phyloP scores from a whole-genome alignment of 2,888 invertebrate species.

The Hedychridium roseum region DNA sequence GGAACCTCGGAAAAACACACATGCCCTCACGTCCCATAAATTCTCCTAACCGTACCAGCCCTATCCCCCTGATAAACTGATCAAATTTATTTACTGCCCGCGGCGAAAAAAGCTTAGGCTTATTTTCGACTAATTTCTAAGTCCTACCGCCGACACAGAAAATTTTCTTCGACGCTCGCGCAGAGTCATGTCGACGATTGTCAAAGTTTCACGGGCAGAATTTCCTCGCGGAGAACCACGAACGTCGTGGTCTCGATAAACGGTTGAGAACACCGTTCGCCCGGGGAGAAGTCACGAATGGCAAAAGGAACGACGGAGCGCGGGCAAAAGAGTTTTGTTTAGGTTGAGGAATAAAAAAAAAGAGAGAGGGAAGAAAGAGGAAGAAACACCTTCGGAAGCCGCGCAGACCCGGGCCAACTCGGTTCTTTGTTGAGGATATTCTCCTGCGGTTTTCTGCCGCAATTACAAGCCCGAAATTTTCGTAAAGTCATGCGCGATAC shows the following conservation, averaged over 20 bases:
- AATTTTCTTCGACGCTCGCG: too few relatives aligned
- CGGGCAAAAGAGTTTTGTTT: slow-evolving; percentile 45
- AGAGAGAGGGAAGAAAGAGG: slow-evolving; percentile 24
- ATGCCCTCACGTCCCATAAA: too few relatives aligned
- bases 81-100: too few relatives aligned
- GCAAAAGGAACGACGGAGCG: slow-evolving; percentile 31
- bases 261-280: slow-evolving; percentile 36
- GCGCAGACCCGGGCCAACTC: slow-evolving; percentile 21
- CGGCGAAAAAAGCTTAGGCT: too few relatives aligned
- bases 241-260: slow-evolving; percentile 1
- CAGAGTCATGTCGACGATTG: too few relatives aligned
- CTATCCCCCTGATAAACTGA: too few relatives aligned
- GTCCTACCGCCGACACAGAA: too few relatives aligned
- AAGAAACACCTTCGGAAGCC: slow-evolving; percentile 37
- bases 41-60: too few relatives aligned
- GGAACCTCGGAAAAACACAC: too few relatives aligned
- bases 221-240: not conserved
- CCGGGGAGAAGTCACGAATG: slow-evolving; percentile 36
- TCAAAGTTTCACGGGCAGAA: too few relatives aligned
- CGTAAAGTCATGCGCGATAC: slow-evolving; percentile 13
- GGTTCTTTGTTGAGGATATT: slow-evolving; percentile 37
- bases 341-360: slow-evolving; percentile 20
- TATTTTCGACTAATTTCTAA: too few relatives aligned
- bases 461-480: slow-evolving; percentile 25
- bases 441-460: slow-evolving; percentile 21